A percentile compares a stretch with the other conserved stretches of the same genome.
Conservation (phyloP, 2,888 invertebrate genomes). For the Stenurella melanura region DNA sequence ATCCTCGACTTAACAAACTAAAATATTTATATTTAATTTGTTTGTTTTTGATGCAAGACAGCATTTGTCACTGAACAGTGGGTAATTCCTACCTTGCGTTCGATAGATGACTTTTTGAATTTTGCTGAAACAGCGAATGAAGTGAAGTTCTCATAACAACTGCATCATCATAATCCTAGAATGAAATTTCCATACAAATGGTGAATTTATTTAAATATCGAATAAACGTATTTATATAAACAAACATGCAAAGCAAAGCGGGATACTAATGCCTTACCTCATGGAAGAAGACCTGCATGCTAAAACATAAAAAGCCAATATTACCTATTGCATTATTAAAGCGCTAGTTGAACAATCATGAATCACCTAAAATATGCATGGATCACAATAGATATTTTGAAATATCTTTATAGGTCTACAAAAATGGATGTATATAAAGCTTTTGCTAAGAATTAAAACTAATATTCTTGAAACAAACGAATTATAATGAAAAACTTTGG, state of each 20-base stretch:
- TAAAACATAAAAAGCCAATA: constrained; percentile 58
- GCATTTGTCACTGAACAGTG: not conserved
- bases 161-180: constrained; percentile 67
- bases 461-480: no score
- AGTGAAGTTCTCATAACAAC: constrained; percentile 66
- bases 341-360: constrained; percentile 2
- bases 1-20: not conserved
- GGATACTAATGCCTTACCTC: constrained; percentile 61
- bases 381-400: not conserved
- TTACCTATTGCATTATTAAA: constrained; percentile 22
- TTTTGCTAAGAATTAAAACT: no score
- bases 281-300: constrained; percentile 63
- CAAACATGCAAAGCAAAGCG: constrained; percentile 48
- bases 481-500: no score
- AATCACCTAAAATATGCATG: constrained; percentile 19
- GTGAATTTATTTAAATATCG: constrained; percentile 46
- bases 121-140: constrained; percentile 68
- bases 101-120: constrained; percentile 63
- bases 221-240: constrained; percentile 44
- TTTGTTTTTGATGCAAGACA: not conserved
- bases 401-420: no score
- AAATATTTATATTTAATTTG: not conserved
- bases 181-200: constrained; percentile 47
- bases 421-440: no score
- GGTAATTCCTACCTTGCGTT: constrained; percentile 51